phyloP scores from a whole-genome alignment of 1,140 invertebrate species.

The Reticulitermes speratus region DNA sequence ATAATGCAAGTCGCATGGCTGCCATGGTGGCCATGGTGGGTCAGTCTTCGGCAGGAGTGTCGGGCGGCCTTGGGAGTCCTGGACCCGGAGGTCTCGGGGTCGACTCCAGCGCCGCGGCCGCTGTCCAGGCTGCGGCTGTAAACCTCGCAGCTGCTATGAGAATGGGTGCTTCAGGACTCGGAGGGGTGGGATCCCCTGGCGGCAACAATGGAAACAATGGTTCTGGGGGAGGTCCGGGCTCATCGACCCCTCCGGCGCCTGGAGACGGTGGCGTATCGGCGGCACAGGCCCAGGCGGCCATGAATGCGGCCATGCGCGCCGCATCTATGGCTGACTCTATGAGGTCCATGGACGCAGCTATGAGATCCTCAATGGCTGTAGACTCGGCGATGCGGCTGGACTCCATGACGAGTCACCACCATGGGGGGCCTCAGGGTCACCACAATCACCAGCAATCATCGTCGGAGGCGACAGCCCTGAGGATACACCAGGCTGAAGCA shows the following conservation, averaged over 20 bases:
- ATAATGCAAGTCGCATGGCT: constrained; percentile 69
- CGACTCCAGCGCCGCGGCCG: constrained; percentile 47
- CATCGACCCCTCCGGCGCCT: constrained; percentile 46
- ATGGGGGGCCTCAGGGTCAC: constrained; percentile 30
- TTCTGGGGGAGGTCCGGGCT: constrained; percentile 27
- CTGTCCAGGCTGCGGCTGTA: constrained; percentile 69
- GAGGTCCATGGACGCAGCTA: constrained; percentile 43
- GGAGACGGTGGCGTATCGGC: constrained; percentile 42
- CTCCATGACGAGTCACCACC: constrained; percentile 29
- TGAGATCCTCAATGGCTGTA: constrained; percentile 36
- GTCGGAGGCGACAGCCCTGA: constrained; percentile 58
- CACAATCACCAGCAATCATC: constrained; percentile 45
- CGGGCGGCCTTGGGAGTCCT: constrained; percentile 38
- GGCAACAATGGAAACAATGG: constrained; percentile 57
- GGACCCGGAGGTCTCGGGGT: constrained; percentile 43
- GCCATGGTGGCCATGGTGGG: constrained; percentile 69
- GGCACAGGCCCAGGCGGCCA: constrained; percentile 42
- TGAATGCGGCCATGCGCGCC: constrained; percentile 40
- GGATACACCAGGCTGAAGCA: constrained; percentile 77
- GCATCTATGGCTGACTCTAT: constrained; percentile 37
- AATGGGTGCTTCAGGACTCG: constrained; percentile 51
- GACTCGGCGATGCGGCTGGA: constrained; percentile 34
- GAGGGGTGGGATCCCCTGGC: constrained; percentile 40
- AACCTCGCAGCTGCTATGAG: constrained; percentile 78
- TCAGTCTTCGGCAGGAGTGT: constrained; percentile 55